Conservation (phyloP, 2,888 invertebrate genomes). For the Ormyrus nitidulus region DNA sequence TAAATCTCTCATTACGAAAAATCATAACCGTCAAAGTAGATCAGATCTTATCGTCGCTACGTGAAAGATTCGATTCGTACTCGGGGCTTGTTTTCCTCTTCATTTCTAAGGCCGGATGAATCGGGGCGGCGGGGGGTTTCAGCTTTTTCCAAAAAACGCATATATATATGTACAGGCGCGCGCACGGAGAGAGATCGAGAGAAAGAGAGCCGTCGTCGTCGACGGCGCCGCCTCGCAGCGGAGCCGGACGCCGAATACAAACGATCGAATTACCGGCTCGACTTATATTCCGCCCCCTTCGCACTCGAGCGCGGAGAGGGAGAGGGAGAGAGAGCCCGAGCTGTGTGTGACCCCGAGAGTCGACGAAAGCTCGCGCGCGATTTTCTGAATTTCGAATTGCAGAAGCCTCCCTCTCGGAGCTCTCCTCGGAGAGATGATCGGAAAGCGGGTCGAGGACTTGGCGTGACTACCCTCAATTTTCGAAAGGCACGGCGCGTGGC, state of each 20-base stretch:
- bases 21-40: constrained; percentile 50
- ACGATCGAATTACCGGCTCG: constrained; percentile 67
- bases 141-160: constrained; percentile 12
- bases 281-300: constrained; percentile 25
- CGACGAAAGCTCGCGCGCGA: constrained; percentile 47
- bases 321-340: too few relatives aligned
- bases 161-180: too few relatives aligned
- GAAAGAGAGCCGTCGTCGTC: background rate
- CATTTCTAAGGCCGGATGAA: constrained; percentile 48
- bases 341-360: constrained; percentile 18
- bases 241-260: constrained; percentile 67
- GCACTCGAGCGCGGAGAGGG: too few relatives aligned
- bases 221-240: constrained; percentile 4
- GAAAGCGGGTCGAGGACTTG: constrained; percentile 25
- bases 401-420: background rate
- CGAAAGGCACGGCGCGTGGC: background rate
- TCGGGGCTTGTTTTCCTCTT: constrained; percentile 44
- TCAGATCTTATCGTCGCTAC: constrained; percentile 52
- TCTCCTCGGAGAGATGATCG: constrained; percentile 25
- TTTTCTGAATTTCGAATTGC: constrained; percentile 46
- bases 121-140: background rate
- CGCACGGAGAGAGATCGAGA: background rate
- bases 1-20: constrained; percentile 51
- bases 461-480: background rate
- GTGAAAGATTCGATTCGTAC: constrained; percentile 49